These are phyloP conservation scores for Aleiodes testaceus DNA, from an alignment of 2,888 invertebrate genomes.

Conservation along the genomic window DNA sequence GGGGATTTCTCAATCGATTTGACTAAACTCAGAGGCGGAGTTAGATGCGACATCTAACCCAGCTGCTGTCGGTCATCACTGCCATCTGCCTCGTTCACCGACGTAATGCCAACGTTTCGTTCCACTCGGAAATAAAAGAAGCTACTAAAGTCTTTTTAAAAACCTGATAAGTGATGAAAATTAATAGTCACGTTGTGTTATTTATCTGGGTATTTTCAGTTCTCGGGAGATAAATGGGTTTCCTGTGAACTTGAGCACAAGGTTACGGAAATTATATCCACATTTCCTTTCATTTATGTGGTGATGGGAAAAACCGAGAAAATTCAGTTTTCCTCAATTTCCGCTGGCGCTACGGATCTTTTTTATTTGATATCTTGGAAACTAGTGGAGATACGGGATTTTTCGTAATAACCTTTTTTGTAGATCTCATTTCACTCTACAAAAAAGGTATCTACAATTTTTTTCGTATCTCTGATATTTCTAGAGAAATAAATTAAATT, in stretches of 20 bases:
- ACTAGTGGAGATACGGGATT: no score
- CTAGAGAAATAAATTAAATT: background rate
- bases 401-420: background rate
- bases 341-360: no score
- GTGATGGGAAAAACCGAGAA: slow-evolving; percentile 12
- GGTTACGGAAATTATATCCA: background rate
- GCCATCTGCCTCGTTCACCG: slow-evolving; percentile 18
- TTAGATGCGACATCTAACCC: slow-evolving; percentile 1
- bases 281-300: background rate
- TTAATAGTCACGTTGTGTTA: no score
- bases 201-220: background rate
- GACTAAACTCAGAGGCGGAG: background rate
- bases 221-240: background rate
- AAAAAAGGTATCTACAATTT: background rate
- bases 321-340: background rate
- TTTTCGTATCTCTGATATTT: background rate
- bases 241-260: slow-evolving; percentile 17
- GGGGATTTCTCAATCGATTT: background rate
- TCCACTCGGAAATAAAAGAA: no score
- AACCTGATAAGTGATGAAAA: no score
- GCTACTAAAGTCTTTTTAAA: no score
- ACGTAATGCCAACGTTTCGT: background rate
- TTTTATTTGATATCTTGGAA: no score
- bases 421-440: background rate
- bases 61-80: slow-evolving; percentile 15